A percentile compares a stretch with the other conserved stretches of the same genome.
Evolutionary conservation across 2,797 vertebrate species (phyloP).

Genomic region (Columba guinea): DNA sequence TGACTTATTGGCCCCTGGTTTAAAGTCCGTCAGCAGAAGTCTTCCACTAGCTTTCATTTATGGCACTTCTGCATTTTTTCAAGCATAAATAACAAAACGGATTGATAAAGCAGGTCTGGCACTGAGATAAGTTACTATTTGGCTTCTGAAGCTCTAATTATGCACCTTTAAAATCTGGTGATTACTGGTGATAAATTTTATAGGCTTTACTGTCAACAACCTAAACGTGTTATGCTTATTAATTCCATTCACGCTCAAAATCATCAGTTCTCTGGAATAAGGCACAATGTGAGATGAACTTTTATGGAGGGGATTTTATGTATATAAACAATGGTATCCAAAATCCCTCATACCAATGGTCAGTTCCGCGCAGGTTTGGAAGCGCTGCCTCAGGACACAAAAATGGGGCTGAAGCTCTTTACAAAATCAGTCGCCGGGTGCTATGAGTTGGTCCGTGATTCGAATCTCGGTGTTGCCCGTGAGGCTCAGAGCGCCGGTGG

Average conservation of each 20-base stretch:
- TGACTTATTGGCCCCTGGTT: not conserved
- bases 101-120: conserved; percentile 11
- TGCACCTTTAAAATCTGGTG: conserved; percentile 1
- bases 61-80: not conserved
- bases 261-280: not conserved
- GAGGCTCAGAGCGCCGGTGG: not conserved
- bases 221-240: not conserved
- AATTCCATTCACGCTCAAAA: not conserved
- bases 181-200: conserved; percentile 2
- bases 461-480: rapidly evolving
- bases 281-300: not conserved
- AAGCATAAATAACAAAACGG: not conserved
- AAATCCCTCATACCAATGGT: rapidly evolving
- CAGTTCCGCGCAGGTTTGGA: not conserved
- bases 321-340: not conserved
- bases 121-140: not conserved
- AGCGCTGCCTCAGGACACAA: no score
- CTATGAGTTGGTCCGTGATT: not conserved
- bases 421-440: not conserved
- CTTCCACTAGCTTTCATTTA: not conserved
- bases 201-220: not conserved
- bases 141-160: conserved; percentile 29
- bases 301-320: not conserved
- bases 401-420: not conserved
- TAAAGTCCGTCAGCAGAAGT: not conserved